Evolutionary conservation across 2,797 vertebrate species (phyloP).

Genomic region (Gymnoscopelus microlampas): DNA sequence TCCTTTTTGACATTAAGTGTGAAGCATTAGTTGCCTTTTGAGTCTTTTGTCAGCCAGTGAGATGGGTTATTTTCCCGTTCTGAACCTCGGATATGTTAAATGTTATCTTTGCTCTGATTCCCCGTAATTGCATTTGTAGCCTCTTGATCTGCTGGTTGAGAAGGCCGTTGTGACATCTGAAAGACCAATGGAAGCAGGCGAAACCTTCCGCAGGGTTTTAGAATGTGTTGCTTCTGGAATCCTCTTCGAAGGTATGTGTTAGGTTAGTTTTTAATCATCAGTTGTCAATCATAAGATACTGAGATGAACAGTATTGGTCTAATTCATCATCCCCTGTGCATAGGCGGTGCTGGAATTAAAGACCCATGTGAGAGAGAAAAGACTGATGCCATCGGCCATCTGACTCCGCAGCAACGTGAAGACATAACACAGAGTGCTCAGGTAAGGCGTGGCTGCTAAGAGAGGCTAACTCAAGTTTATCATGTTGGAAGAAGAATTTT

Average conservation of each 20-base stretch:
- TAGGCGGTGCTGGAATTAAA: constrained; percentile 94
- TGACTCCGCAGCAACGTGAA: constrained; percentile 92
- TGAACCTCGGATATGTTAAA: neutral
- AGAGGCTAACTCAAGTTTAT: neutral
- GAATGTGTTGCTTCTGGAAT: constrained; percentile 95
- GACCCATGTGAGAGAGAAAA: constrained; percentile 97
- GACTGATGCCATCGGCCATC: constrained; percentile 85
- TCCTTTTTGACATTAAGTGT: too few species aligned
- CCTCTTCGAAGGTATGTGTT: constrained; percentile 86
- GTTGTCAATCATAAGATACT: neutral
- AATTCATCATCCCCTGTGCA: constrained; percentile 35
- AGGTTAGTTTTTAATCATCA: neutral
- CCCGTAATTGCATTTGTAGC: constrained; percentile 61
- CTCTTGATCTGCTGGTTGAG: constrained; percentile 93
- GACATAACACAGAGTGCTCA: constrained; percentile 97
- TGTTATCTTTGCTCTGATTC: neutral
- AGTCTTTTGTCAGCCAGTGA: too few species aligned
- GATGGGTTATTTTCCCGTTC: too few species aligned
- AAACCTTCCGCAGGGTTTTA: constrained; percentile 92
- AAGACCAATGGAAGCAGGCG: constrained; percentile 91
- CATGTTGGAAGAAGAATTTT: neutral
- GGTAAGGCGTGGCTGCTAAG: constrained; percentile 71
- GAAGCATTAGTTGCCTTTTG: too few species aligned
- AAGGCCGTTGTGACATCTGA: constrained; percentile 93
- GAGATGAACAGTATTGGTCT: neutral